These are phyloP conservation scores for Ciconia stormi DNA, from an alignment of 2,113 vertebrate species.

Conservation along the genomic window DNA sequence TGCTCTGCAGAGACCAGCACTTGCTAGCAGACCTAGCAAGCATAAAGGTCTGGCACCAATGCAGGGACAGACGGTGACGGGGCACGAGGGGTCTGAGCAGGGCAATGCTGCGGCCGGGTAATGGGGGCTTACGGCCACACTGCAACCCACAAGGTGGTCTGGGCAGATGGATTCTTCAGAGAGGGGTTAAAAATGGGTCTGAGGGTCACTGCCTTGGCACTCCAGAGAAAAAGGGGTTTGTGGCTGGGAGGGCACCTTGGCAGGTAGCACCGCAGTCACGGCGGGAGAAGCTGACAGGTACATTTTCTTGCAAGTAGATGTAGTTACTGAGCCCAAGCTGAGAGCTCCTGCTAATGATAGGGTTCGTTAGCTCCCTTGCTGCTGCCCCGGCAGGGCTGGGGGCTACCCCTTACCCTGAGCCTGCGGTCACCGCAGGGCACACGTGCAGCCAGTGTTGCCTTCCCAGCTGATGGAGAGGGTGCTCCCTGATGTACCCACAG, in stretches of 20 bases:
- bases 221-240: neutral
- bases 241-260: neutral
- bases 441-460: neutral
- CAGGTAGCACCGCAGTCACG: neutral
- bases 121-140: neutral
- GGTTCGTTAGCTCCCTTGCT: neutral
- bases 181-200: neutral
- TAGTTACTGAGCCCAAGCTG: neutral
- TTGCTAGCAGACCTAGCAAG: neutral
- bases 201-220: neutral
- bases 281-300: neutral
- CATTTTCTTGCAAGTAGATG: neutral
- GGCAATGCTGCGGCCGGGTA: accelerated
- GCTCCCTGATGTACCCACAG: neutral
- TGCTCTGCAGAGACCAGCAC: neutral
- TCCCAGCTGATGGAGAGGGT: neutral
- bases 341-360: neutral
- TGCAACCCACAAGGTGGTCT: neutral
- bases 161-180: neutral
- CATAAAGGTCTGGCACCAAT: neutral
- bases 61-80: neutral
- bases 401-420: accelerated
- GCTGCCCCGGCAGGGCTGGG: neutral
- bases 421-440: accelerated
- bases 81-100: neutral